Evolutionary conservation across 2,797 vertebrate species (phyloP).

Genomic region (Chelon labrosus): DNA sequence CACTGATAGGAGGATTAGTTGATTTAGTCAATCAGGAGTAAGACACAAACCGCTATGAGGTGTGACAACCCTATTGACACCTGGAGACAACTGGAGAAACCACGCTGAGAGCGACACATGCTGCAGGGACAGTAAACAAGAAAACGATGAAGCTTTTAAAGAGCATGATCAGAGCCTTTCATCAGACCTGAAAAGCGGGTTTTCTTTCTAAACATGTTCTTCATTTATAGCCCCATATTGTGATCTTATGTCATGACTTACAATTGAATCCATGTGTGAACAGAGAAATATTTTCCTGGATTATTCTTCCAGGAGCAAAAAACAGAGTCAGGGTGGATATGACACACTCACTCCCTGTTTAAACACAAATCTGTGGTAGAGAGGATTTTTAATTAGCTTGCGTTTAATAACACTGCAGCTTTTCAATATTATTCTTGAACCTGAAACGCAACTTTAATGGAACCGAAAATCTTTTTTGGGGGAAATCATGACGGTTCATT

Average conservation of each 20-base stretch:
- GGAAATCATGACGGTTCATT: neutral
- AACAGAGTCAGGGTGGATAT: neutral
- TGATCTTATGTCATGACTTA: neutral
- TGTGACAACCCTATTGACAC: slow-evolving; percentile 10
- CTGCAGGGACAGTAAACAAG: neutral
- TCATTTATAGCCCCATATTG: neutral
- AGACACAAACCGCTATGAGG: neutral
- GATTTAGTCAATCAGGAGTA: slow-evolving; percentile 5
- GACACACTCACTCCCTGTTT: neutral
- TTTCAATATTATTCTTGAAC: neutral
- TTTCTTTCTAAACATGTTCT: neutral
- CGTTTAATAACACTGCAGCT: neutral
- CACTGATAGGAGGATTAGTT: slow-evolving; percentile 8
- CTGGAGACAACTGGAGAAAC: slow-evolving; percentile 13
- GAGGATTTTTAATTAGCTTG: neutral
- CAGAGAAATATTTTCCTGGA: neutral
- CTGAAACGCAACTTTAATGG: neutral
- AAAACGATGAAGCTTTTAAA: neutral
- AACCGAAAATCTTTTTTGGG: neutral
- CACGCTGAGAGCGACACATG: slow-evolving; percentile 1
- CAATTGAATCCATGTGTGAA: slow-evolving; percentile 9
- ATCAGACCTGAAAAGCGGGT: neutral
- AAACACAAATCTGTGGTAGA: neutral
- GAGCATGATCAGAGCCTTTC: neutral
- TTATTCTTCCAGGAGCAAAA: neutral